phyloP scores from a whole-genome alignment of 2,797 vertebrate species.

The Danio choprae region DNA sequence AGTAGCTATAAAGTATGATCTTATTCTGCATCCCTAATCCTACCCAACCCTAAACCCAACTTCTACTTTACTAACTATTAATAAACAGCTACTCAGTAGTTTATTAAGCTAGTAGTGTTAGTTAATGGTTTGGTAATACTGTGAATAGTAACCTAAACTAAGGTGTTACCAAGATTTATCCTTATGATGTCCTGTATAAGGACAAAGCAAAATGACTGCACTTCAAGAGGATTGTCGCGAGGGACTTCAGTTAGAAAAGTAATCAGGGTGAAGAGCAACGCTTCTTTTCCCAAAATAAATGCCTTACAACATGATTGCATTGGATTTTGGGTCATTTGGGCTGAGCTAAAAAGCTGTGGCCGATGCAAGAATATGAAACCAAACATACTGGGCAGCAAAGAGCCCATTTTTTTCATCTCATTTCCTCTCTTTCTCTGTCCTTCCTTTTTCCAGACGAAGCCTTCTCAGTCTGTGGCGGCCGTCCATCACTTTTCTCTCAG shows the following conservation, averaged over 20 bases:
- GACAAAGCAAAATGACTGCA: neutral
- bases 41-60: too few relatives aligned
- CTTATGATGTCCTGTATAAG: neutral
- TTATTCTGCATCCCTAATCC: too few relatives aligned
- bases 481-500: constrained; percentile 17
- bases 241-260: neutral
- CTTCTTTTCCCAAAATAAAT: constrained; percentile 16
- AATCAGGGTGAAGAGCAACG: constrained; percentile 2
- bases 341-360: neutral
- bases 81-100: too few relatives aligned
- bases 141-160: too few relatives aligned
- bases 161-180: neutral
- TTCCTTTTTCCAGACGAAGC: constrained; percentile 18
- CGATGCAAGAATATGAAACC: constrained; percentile 27
- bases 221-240: constrained; percentile 1
- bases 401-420: constrained; percentile 31
- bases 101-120: too few relatives aligned
- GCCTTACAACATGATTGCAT: constrained; percentile 8
- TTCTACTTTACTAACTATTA: too few relatives aligned
- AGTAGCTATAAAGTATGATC: too few relatives aligned
- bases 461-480: neutral
- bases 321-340: constrained; percentile 11
- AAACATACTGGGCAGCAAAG: constrained; percentile 20
- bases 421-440: constrained; percentile 39
- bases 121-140: too few relatives aligned